Base-by-base conservation (phyloP, 2,888 invertebrate species). In the Diogma glabrata region DNA sequence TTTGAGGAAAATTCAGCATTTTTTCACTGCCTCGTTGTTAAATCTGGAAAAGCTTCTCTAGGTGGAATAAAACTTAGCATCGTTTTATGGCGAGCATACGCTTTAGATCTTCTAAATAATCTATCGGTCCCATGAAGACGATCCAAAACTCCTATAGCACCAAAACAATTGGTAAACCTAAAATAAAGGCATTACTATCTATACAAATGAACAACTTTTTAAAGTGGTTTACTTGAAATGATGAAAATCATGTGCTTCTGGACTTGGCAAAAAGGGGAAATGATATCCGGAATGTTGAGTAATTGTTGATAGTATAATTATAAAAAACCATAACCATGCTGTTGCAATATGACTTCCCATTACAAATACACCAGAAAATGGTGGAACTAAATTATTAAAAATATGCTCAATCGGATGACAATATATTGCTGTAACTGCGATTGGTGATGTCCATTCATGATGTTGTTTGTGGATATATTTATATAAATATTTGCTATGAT, bases 361-460 rank as follows among this genome's bases (percentile, higher is more conserved):
- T 19, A 84, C 62, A 56, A 82, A 75, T 12, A 82, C 84, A 59
- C 89, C 89, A 53, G 86, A 63, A 59, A 84, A 77, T 4, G 84
- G 82, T 19, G 89, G 89, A 52, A 87, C 58, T 52, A 88, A 64
- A 69, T 89, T 89, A 45, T 86, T 84, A 55, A 87, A 74, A 51
- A 87, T 71, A 65, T 89, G 87, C 61, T 82, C 79, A 40, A 86
- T 65, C 0, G 89, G 88, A 69, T 89, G 87, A 59, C 85, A 84
- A 66, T 89, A 89, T 38, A 87, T 72, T 12, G 86, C 81, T 0
- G 86, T 82, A 4, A 88, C 79, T 12, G 88, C 85, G 49, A 90
- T 81, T 0, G 90, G 89, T 0, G 89, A 84, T 2, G 85, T 87
- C 89, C 89, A 90, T 66, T 90, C 87, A 60, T 90, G 90, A 65